phyloP scores from a whole-genome alignment of 2,888 invertebrate genomes.

The Melolontha melolontha region DNA sequence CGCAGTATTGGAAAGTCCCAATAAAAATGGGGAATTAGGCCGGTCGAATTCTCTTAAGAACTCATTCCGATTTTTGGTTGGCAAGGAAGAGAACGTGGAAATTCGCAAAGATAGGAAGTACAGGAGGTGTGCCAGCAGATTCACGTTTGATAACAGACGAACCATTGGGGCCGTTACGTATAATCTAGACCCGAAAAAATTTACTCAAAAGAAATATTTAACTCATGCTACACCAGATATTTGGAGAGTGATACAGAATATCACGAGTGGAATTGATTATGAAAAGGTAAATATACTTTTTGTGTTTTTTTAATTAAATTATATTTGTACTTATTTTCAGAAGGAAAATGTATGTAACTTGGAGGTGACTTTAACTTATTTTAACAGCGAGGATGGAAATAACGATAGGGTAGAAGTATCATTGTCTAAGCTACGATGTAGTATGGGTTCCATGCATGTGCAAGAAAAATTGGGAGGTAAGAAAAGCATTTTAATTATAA shows the following conservation, averaged over 20 bases:
- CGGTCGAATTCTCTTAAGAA: slow-evolving; percentile 38
- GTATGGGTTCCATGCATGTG: slow-evolving; percentile 78
- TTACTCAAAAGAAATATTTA: slow-evolving; percentile 72
- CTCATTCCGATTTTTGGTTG: slow-evolving; percentile 41
- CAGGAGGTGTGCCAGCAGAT: slow-evolving; percentile 67
- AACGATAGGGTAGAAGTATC: slow-evolving; percentile 74
- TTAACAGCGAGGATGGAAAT: slow-evolving; percentile 74
- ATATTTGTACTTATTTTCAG: slow-evolving; percentile 63
- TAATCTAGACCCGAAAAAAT: slow-evolving; percentile 74
- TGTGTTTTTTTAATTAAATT: not conserved
- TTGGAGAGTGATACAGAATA: slow-evolving; percentile 76
- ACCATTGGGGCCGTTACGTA: slow-evolving; percentile 78
- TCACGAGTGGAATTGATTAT: slow-evolving; percentile 71
- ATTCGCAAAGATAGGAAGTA: slow-evolving; percentile 47
- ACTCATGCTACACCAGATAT: slow-evolving; percentile 76
- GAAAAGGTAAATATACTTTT: slow-evolving; percentile 64
- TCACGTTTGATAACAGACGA: slow-evolving; percentile 72
- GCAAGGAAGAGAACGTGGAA: slow-evolving; percentile 41
- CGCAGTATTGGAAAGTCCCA: slow-evolving; percentile 72
- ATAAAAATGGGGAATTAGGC: slow-evolving; percentile 59
- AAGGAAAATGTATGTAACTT: slow-evolving; percentile 77
- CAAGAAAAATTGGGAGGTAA: slow-evolving; percentile 76
- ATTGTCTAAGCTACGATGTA: slow-evolving; percentile 74
- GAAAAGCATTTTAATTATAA: not conserved
- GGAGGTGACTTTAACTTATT: slow-evolving; percentile 74